Evolutionary conservation across 2,797 vertebrate species (phyloP), one percentile per base, ranked within the genome.

Genomic region (Neostethus bicornis): DNA sequence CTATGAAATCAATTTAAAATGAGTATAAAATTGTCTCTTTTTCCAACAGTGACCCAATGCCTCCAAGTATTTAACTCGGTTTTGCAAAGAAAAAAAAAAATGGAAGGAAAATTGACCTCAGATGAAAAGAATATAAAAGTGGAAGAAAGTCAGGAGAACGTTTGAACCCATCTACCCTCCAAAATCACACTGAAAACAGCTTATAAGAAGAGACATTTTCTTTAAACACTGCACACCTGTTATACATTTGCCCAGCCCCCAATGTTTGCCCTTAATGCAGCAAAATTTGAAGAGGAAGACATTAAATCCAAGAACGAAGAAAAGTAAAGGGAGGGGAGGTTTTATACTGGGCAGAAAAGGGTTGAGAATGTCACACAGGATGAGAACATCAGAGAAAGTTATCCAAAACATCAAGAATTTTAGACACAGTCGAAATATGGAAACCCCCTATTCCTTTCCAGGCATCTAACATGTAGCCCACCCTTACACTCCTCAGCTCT

Each of bases 161-260:
- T 77, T 75, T 71, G 62, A 70, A 57, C 56, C 43, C 37, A 48
- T 42, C 62, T 70, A 56, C 70, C 65, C 67, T 66, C 74, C 55
- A 24, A 66, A 83, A 85, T 66, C 79, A 63, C 57, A 68, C 43
- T n/a, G 62, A 67, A 81, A 73, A 84, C 69, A 77, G 43, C 86
- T 80, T 73, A 87, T 88, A 81, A 87, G 57, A 85, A 69, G 81
- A 64, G 71, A 89, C 85, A 71, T 77, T 66, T 79, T 66, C 64
- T 81, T 78, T 76, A 85, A 88, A 86, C 72, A 85, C 37, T 68
- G 64, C 74, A 75, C 86, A 90, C 85, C 89, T 90, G 87, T 64
- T 84, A 75, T 63, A 84, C 80, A 89, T 88, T 88, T 87, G 73
- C 67, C 14, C 84, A 85, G 60, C 75, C 73, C 68, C 19, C 32